Evolutionary conservation across 2,113 vertebrate genomes (phyloP), one percentile per base, ranked within the genome.

Genomic region (Ceratotherium simum): DNA sequence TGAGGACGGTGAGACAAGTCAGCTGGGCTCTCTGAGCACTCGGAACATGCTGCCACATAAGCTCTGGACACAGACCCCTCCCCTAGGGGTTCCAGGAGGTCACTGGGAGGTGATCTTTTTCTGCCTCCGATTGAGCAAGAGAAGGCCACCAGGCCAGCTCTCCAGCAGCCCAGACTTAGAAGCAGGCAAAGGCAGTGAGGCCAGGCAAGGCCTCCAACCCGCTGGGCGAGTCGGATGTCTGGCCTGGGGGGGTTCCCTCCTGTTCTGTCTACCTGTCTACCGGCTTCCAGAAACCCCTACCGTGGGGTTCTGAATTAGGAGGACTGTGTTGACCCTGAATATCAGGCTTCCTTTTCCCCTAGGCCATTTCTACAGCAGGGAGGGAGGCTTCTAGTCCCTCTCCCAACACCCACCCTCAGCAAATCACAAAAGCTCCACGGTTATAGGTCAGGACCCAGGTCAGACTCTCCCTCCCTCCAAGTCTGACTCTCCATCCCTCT

Each of bases 361-460:
- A 73, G 88, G 93, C 65, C 90, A 92, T 90, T 88, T 81, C 89
- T 67, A 65, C 12, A 39, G 29, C 4, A 13, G 62, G 85, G 21
- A 83, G 51, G 82, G 62, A 46, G 85, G 42, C 67, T 96, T 93
- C 67, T 29, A 69, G 85, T 23, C 39, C 48, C 46, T 58, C 75
- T 84, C 75, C 75, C 36, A 25, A 39, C 33, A 76, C 87, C 69
- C 39, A 39, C 67, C 76, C 76, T n/a, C 42, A 78, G 75, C 70
- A 60, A 80, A 81, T 70, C 69, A 95, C 94, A 94, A 92, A 96
- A 93, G 75, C 86, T 62, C 65, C 21, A 48, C 27, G 56, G 92
- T 64, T 78, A 91, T 81, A 97, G 98, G 96, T 97, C 98, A 98
- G 51, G 78, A 93, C 84, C 90, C 81, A 92, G 95, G 92, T 91